phyloP scores from a whole-genome alignment of 2,797 vertebrate genomes.

The Girardinus metallicus region DNA sequence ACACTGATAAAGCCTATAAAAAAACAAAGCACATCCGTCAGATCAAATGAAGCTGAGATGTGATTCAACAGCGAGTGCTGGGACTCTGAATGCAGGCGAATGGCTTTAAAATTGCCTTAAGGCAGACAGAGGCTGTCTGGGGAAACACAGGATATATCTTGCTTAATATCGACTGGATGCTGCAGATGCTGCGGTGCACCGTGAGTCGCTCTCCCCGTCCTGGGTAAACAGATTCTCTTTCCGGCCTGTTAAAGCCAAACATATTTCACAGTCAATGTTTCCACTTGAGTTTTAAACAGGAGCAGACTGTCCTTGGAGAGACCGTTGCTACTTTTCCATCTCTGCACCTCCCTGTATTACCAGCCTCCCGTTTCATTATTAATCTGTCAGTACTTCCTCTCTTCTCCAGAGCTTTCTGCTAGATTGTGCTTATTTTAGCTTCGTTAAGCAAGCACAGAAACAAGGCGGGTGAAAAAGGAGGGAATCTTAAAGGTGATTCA shows the following conservation, averaged over 20 bases:
- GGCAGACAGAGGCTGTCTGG: slow-evolving; percentile 31
- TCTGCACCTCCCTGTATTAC: slow-evolving; percentile 22
- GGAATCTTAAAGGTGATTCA: slow-evolving; percentile 54
- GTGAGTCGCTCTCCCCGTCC: slow-evolving; percentile 47
- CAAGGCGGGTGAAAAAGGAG: slow-evolving; percentile 31
- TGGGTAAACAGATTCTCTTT: slow-evolving; percentile 38
- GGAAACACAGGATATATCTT: slow-evolving; percentile 40
- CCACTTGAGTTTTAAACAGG: slow-evolving; percentile 49
- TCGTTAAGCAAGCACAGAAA: slow-evolving; percentile 24
- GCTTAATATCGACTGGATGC: not conserved
- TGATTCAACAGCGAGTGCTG: slow-evolving; percentile 3
- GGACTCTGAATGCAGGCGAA: slow-evolving; percentile 21
- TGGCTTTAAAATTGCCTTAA: slow-evolving; percentile 29
- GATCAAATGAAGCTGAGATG: slow-evolving; percentile 19
- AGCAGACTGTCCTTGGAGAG: slow-evolving; percentile 28
- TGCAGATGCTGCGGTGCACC: slow-evolving; percentile 14
- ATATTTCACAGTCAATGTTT: slow-evolving; percentile 48
- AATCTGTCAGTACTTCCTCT: slow-evolving; percentile 39
- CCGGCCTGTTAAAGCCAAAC: slow-evolving; percentile 28
- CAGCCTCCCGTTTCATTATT: slow-evolving; percentile 49
- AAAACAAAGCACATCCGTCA: slow-evolving; percentile 8
- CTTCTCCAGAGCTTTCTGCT: slow-evolving; percentile 47
- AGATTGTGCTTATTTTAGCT: slow-evolving; percentile 57
- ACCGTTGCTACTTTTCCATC: slow-evolving; percentile 19
- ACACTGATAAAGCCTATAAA: slow-evolving; percentile 2